These are phyloP conservation scores for Hypena proboscidalis DNA, from an alignment of 2,888 invertebrate species.

Conservation along the genomic window DNA sequence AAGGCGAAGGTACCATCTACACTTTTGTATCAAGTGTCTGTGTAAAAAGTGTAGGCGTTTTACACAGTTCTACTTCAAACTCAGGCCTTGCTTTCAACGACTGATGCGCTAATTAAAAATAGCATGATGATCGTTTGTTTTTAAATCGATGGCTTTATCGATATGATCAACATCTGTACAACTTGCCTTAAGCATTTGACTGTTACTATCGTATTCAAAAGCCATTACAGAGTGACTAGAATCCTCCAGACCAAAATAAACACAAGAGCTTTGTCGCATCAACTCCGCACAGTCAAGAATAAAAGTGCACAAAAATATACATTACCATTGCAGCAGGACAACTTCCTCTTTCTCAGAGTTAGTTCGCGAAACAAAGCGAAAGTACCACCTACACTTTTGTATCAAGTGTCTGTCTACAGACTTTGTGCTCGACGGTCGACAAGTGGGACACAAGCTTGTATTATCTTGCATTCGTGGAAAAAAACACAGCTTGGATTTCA, in stretches of 20 bases:
- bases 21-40: conserved; percentile 50
- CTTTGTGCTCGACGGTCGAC: conserved; percentile 43
- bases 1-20: conserved; percentile 45
- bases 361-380: conserved; percentile 46
- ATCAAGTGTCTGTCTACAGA: conserved; percentile 47
- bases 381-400: conserved; percentile 44
- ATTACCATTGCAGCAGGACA: conserved; percentile 34
- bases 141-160: too few relatives aligned
- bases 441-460: conserved; percentile 36
- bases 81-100: too few relatives aligned
- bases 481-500: conserved; percentile 4
- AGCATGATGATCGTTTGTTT: too few relatives aligned
- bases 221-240: too few relatives aligned
- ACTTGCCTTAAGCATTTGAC: too few relatives aligned
- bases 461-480: conserved; percentile 12
- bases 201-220: too few relatives aligned
- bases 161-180: too few relatives aligned
- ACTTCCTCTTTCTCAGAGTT: conserved; percentile 45
- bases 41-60: conserved; percentile 47
- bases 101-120: too few relatives aligned
- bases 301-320: conserved; percentile 38
- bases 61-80: too few relatives aligned
- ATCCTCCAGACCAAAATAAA: not conserved
- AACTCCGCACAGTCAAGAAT: too few relatives aligned
- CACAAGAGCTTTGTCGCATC: not conserved